Conservation (phyloP, 2,888 invertebrate genomes). For the Calameuta filiformis region DNA sequence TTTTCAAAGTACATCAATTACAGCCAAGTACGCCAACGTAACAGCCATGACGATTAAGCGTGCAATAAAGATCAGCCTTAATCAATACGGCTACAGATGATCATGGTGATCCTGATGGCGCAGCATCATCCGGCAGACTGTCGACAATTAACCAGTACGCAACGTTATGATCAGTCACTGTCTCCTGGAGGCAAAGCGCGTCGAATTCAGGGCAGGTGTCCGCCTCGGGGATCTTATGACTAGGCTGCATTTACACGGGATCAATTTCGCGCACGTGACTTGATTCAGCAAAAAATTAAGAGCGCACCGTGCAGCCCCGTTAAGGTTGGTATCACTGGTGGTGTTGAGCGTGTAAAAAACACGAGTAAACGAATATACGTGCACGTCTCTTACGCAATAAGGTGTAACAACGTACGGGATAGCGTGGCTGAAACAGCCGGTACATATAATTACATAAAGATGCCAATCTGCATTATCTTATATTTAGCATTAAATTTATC, state of each 20-base stretch:
- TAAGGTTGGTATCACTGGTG: background rate
- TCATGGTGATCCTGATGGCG: background rate
- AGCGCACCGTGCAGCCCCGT: background rate
- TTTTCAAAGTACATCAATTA: background rate
- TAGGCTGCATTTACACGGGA: constrained; percentile 20
- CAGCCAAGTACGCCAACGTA: background rate
- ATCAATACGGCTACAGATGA: background rate
- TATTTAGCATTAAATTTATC: background rate
- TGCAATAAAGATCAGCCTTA: background rate
- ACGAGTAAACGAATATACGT: background rate
- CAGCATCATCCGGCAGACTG: background rate
- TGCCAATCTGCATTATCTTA: background rate
- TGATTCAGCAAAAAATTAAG: constrained; percentile 17
- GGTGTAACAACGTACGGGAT: background rate
- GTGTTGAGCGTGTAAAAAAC: background rate
- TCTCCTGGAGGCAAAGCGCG: background rate
- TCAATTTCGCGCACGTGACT: constrained; percentile 26
- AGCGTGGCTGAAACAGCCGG: background rate
- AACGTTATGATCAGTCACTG: background rate
- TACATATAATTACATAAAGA: background rate
- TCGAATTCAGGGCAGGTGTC: constrained; percentile 28
- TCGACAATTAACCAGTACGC: background rate
- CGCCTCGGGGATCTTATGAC: constrained; percentile 23
- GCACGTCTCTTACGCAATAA: background rate
- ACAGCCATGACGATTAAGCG: background rate